phyloP scores from a whole-genome alignment of 1,140 invertebrate species.

The Drosophila tsacasi region DNA sequence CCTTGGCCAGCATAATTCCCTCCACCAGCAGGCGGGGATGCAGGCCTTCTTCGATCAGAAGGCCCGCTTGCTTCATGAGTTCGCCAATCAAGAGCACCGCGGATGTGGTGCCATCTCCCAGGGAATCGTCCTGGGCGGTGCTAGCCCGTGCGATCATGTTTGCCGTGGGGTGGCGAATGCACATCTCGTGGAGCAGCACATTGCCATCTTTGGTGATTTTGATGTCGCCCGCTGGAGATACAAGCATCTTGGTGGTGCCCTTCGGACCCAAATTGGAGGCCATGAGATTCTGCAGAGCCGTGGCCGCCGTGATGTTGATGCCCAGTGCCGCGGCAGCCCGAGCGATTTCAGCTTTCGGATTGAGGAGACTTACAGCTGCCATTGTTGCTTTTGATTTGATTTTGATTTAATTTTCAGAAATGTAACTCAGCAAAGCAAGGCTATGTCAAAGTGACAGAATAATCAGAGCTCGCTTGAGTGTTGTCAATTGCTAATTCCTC shows the following conservation, averaged over 20 bases:
- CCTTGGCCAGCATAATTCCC: constrained; percentile 96
- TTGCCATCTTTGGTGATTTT: constrained; percentile 99
- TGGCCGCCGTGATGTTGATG: constrained; percentile 97
- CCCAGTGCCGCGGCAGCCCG: constrained; percentile 97
- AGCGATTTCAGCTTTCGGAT: constrained; percentile 99
- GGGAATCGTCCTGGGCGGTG: constrained; percentile 99
- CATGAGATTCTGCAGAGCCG: constrained; percentile 99
- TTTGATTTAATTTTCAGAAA: not conserved
- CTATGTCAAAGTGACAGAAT: constrained; percentile 1
- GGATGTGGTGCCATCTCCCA: constrained; percentile 99
- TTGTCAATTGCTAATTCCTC: too few species aligned
- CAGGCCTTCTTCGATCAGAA: constrained; percentile 92
- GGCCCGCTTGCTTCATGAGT: constrained; percentile 98
- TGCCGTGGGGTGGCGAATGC: constrained; percentile 99
- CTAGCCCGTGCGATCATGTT: constrained; percentile 98
- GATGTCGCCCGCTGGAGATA: constrained; percentile 99
- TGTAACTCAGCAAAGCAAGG: not conserved
- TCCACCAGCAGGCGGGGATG: constrained; percentile 98
- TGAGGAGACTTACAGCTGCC: constrained; percentile 97
- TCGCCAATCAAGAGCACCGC: constrained; percentile 99
- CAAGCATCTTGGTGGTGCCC: constrained; percentile 99
- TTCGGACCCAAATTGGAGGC: constrained; percentile 99
- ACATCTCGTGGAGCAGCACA: constrained; percentile 99
- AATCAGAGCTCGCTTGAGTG: not conserved
- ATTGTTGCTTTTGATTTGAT: constrained; percentile 86